Evolutionary conservation across 2,113 vertebrate genomes (phyloP).

Genomic region (Notothenia coriiceps): DNA sequence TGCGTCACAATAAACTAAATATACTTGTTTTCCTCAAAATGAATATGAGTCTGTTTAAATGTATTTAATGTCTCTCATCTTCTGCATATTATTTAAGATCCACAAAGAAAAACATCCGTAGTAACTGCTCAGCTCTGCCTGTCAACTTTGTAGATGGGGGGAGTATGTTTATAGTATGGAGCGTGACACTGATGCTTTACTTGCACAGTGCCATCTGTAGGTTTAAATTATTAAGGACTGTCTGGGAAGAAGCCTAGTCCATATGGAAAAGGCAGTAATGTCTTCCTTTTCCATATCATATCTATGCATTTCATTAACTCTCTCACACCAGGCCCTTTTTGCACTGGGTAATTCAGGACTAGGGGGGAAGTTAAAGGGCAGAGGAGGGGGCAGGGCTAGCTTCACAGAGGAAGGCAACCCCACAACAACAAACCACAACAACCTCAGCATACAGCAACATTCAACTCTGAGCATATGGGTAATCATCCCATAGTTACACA

Average conservation of each 20-base stretch:
- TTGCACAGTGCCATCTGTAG: constrained; percentile 23
- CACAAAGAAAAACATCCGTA: not conserved
- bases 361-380: not conserved
- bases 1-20: not conserved
- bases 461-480: constrained; percentile 5
- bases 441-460: constrained; percentile 21
- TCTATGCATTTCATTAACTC: not conserved
- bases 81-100: not conserved
- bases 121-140: not conserved
- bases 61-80: not conserved
- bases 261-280: constrained; percentile 8
- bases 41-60: not conserved
- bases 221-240: not conserved
- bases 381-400: not conserved
- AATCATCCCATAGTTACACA: constrained; percentile 1
- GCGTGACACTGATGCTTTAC: not conserved
- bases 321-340: not conserved
- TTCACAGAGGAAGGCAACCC: constrained; percentile 13
- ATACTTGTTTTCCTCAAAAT: not conserved
- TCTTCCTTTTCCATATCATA: not conserved
- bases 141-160: not conserved
- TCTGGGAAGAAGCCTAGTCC: constrained; percentile 2
- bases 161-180: not conserved
- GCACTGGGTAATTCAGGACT: not conserved
- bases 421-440: constrained; percentile 37